Evolutionary conservation across 23 tunicate genomes (phyloP).

Genomic region (Halocynthia aurantium): DNA sequence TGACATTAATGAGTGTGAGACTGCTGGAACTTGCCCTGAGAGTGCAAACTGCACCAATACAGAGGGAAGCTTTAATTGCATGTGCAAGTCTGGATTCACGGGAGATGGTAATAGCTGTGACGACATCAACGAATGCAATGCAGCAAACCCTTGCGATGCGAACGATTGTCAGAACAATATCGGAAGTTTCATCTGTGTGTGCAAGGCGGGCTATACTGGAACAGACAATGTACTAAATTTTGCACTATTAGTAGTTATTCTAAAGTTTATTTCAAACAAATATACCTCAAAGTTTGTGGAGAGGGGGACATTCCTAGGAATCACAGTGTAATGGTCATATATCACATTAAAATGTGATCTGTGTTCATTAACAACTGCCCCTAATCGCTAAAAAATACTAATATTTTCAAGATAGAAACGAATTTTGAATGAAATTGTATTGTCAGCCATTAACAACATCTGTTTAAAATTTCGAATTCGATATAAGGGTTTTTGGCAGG

Average conservation of each 20-base stretch:
- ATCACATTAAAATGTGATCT: too few species aligned
- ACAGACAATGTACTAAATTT: slow-evolving; percentile 10
- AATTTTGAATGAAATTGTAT: too few species aligned
- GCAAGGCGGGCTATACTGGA: slow-evolving; percentile 27
- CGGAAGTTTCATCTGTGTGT: slow-evolving; percentile 18
- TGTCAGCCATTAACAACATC: too few species aligned
- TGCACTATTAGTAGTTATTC: background rate
- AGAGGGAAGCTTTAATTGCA: slow-evolving; percentile 15
- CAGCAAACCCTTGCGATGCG: background rate
- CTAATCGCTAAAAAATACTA: too few species aligned
- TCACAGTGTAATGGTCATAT: too few species aligned
- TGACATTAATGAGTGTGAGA: slow-evolving; percentile 21
- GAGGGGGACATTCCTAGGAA: too few species aligned
- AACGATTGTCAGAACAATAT: background rate
- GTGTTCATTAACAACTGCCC: too few species aligned
- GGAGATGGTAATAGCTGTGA: slow-evolving; percentile 18
- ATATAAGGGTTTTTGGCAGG: too few species aligned
- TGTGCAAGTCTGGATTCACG: slow-evolving; percentile 16
- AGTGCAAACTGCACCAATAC: slow-evolving; percentile 9
- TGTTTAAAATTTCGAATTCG: too few species aligned
- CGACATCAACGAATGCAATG: slow-evolving; percentile 8
- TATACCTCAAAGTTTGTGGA: too few species aligned
- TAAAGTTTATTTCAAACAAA: too few species aligned
- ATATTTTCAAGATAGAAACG: too few species aligned
- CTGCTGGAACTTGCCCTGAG: background rate